Base-by-base conservation (phyloP, 2,113 vertebrate species). In the Centrocercus urophasianus region DNA sequence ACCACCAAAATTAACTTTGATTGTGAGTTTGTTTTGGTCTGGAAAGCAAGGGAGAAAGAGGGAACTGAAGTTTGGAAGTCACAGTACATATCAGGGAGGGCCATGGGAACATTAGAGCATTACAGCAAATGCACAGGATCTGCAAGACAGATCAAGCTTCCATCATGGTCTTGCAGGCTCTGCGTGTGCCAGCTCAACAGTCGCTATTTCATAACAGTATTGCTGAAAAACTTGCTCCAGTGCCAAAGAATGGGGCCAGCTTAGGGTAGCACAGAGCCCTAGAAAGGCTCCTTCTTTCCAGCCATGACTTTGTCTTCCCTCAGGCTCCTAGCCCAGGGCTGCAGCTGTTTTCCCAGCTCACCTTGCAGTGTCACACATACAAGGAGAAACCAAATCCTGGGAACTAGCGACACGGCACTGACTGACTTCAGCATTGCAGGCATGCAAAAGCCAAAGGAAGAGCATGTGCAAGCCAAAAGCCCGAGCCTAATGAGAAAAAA, bases 401-500 rank as follows among this genome's bases (percentile, higher is more conserved):
- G 82, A 91, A 87, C 69, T 5, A 32, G 8, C 61, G 27, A 42
- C 73, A 60, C 30, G 30, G 52, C 13, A 50, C 56, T 63, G 59
- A 36, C 25, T 4, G 3, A n/a, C 30, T 77, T 77, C 59, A 76
- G 60, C 45, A 69, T 50, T 82, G 70, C 48, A 48, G 20, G 70
- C 74, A 89, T 5, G 12, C 71, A 79, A 84, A 83, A 91, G 27
- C 57, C 14, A 54, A 70, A n/a, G 30, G 45, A 93, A 87, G 77
- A 88, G 61, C 28, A 88, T 78, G 47, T 56, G 69, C 74, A 84
- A 91, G 92, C 78, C 85, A 75, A 91, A 65, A 83, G 83, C 63
- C 32, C 36, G 43, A 91, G 89, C 27, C 19, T 93, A 89, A 86
- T 91, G 88, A 93, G 87, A 90, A 94, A 88, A 95, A 87, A n/a